A percentile compares a stretch with the other conserved stretches of the same genome.
phyloP scores from a whole-genome alignment of 2,113 vertebrate genomes.

The Rhynchomys soricoides region DNA sequence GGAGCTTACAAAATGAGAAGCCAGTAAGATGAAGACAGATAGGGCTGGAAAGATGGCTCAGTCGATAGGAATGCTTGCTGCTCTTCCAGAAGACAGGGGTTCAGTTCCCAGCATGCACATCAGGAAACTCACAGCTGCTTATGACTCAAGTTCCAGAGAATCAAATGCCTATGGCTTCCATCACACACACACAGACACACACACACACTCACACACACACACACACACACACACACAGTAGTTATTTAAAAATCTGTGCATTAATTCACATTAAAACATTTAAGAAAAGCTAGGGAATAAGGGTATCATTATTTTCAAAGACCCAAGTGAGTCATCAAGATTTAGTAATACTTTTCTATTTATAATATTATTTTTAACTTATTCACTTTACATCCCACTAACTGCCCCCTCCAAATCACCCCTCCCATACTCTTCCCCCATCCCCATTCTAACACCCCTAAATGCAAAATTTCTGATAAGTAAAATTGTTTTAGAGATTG shows the following conservation, averaged over 20 bases:
- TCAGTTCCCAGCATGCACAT: background rate
- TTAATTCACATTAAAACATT: background rate
- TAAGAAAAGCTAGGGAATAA: background rate
- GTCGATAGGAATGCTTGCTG: background rate
- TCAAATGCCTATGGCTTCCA: background rate
- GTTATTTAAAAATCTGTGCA: background rate
- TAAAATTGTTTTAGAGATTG: background rate
- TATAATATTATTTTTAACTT: too few relatives aligned
- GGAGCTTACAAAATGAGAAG: background rate
- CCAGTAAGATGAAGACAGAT: background rate
- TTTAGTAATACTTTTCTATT: background rate
- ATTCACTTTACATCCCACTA: too few relatives aligned
- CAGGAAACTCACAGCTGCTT: background rate
- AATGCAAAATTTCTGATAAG: conserved; percentile 31
- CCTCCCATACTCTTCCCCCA: too few relatives aligned
- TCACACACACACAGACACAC: background rate
- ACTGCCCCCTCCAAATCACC: too few relatives aligned
- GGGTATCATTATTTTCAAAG: background rate
- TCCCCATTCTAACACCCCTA: background rate
- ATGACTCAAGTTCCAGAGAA: background rate
- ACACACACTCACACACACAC: background rate
- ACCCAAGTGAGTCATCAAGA: background rate
- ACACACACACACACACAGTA: background rate
- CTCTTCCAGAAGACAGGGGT: background rate
- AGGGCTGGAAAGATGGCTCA: background rate